These are phyloP conservation scores for Phallusia fumigata DNA, from an alignment of 23 tunicate species.

Conservation along the genomic window DNA sequence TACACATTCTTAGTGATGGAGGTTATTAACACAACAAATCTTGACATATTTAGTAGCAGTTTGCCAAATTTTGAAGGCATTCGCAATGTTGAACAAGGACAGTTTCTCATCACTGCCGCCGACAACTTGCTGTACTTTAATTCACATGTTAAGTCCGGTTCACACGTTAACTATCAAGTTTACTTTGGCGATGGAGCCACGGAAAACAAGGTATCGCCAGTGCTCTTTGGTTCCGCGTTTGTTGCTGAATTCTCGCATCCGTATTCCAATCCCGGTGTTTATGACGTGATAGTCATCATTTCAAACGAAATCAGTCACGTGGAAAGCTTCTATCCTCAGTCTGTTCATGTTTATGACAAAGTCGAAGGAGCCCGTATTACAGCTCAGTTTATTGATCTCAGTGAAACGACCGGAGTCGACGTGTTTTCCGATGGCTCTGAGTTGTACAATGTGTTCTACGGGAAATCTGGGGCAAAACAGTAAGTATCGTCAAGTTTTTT, in stretches of 20 bases:
- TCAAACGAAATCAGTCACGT: conserved; percentile 34
- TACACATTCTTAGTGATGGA: not conserved
- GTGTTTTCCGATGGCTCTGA: conserved; percentile 34
- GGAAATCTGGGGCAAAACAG: conserved; percentile 10
- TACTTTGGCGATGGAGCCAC: conserved; percentile 50
- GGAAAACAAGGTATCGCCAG: conserved; percentile 3
- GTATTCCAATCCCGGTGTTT: conserved; percentile 42
- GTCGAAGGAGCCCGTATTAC: conserved; percentile 9
- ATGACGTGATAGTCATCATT: conserved; percentile 31
- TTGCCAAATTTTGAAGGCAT: not conserved
- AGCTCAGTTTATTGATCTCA: conserved; percentile 20
- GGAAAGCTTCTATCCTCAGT: not conserved
- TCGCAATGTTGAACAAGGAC: not conserved
- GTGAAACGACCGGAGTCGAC: conserved; percentile 17
- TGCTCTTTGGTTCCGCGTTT: conserved; percentile 31
- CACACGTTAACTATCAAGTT: conserved; percentile 24
- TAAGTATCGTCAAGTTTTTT: not conserved
- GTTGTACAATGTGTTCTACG: conserved; percentile 29
- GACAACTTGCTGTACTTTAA: not conserved
- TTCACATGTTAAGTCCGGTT: conserved; percentile 11
- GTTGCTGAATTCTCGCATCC: conserved; percentile 32
- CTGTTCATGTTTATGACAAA: conserved; percentile 38
- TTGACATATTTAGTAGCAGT: not conserved
- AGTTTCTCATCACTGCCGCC: not conserved
- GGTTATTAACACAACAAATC: not conserved